Evolutionary conservation across 37 sponge, comb jelly and placozoan genomes (phyloP), one percentile per base, ranked within the genome.

Genomic region (Halichondria panicea): DNA sequence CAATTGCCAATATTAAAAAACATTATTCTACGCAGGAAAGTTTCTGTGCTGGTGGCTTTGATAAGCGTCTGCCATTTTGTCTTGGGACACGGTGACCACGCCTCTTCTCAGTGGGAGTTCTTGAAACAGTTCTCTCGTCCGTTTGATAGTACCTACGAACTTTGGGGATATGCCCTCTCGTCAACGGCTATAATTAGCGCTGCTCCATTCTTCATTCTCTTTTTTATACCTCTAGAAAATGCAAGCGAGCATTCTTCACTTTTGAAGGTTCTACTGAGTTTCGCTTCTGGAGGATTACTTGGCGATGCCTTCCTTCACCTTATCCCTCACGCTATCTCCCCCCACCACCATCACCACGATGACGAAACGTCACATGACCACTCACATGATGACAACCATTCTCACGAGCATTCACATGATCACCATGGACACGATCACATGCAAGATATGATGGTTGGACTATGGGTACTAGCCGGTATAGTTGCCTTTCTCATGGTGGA

Each of bases 291-390:
- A 25, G 97, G 97, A 34, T 77, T 97, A 8, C 63, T 97, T 30
- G 97, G 97, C 9, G 97, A 97, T 61, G 97, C 97, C 1, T 94
- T 97, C 48, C 79, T 97, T 25, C 97, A 97, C 72, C 87, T 97
- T 40, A 97, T 97, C 30, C 97, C 97, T 0, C 97, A 97, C 55
- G 97, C 97, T 1, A 68, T 94, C 2, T 79, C 83, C 19, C 92
- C 97, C 27, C 96, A 96, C 63, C 55, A 71, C 43, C 82, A 82
- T 48, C 56, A 74, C 55, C 71, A 77, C 31, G 55, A 74, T 44
- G 75, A 56, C 31, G n/a, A n/a, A n/a, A n/a, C n/a, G n/a, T n/a
- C n/a, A n/a, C 68, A 81, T 13, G 56, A 54, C 24, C 72, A 81
- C 36, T 67, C 72, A 31, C 36, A 86, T 13, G n/a, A n/a, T n/a